Evolutionary conservation across 1,140 invertebrate species (phyloP), one percentile per base, ranked within the genome.

Genomic region (Parapsyche elsis): DNA sequence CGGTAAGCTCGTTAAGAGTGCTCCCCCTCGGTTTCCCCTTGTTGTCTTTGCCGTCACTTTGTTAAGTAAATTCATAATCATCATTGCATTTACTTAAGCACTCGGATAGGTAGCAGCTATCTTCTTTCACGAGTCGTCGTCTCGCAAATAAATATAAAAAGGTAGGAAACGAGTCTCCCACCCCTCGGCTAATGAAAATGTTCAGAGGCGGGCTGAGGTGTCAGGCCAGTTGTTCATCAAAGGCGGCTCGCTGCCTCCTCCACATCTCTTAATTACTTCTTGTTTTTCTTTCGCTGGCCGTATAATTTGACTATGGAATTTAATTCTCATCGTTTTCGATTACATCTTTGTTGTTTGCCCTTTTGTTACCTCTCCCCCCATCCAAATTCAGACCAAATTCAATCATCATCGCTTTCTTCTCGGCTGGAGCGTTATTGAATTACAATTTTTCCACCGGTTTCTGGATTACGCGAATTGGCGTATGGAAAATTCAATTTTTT

Each of bases 281-380:
- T 83, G 82, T 81, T 81, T 83, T 83, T 83, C 82, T 83, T 83
- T 83, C 53, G 44, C 23, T 76, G 53, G 10, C 19, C 10, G 77
- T 75, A 81, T 83, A 83, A 83, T 83, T 83, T 81, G 82, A 81
- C 82, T 83, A 83, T 81, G 82, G 78, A 83, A 83, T 83, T 82
- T 83, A 83, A 83, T 83, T 83, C 80, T 83, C 80, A 81, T 81
- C 81, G 77, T 83, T 81, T 83, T 81, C 79, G 81, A 80, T 83
- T 82, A 82, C 81, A 78, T 82, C 81, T 82, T 80, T 80, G 81
- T 80, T 82, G 76, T 80, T 71, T 73, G 79, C 71, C 49, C 79
- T 81, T 82, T 82, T 76, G 79, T 78, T 80, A 23, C 19, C 26
- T n/a, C 24, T 70, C 64, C 76, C 44, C 38, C 23, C 46, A n/a